Base-by-base conservation (phyloP, 1,140 invertebrate species). In the Planococcus citri region DNA sequence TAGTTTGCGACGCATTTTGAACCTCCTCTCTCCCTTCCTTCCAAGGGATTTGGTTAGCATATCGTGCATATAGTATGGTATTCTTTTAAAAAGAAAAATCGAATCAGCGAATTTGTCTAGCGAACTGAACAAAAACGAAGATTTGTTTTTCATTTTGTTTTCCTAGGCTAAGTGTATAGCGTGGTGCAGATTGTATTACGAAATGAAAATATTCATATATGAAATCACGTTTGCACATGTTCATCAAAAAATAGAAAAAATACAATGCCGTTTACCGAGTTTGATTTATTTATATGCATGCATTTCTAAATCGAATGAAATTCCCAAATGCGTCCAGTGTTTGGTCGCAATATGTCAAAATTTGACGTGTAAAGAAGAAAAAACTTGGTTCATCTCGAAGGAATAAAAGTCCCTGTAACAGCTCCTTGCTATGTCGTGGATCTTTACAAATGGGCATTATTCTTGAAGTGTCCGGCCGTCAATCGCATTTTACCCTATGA, bases 301-400 rank as follows among this genome's bases (percentile, higher is more conserved):
- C 60, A 64, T 64, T 64, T 64, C 25, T 64, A 27, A 64, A 64
- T 64, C 25, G 60, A 64, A 64, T 64, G 60, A 64, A 64, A 64
- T 64, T 64, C 60, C 60, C 60, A 64, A 64, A 64, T 64, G 60
- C 25, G 60, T 24, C 60, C 60, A 24, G 10, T 64, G 60, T 64
- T 64, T 64, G 60, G 60, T 27, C 60, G 60, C 60, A 64, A 64
- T 64, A 64, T 25, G 60, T 64, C 60, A 64, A 64, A 64, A 64
- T 25, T 24, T 64, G 21, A 25, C 25, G 22, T 25, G 10, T 64
- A 64, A 9, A 64, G 60, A 64, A 64, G n/a, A 64, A 64, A 27
- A 25, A 64, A 64, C 22, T 64, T 25, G 10, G 51, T 20, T 22
- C 17, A 24, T 64, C 60, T 64, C 60, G 60, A 64, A 64, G 60